phyloP scores from a whole-genome alignment of 2,113 vertebrate genomes.

The Beaufortia kweichowensis region DNA sequence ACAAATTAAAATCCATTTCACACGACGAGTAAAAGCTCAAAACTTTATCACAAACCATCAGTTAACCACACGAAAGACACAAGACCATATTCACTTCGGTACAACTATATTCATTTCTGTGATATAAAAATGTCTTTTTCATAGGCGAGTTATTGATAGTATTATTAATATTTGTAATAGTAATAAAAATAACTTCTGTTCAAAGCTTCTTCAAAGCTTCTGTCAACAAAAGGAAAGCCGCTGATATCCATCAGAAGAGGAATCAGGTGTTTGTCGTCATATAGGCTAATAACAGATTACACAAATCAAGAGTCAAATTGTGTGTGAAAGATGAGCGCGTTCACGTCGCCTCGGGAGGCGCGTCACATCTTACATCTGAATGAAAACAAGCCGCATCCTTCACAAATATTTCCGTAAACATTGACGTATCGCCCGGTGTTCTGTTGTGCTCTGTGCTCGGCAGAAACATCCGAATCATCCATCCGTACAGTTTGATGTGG shows the following conservation, averaged over 20 bases:
- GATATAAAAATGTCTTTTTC: too few species aligned
- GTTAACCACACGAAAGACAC: too few species aligned
- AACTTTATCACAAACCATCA: too few species aligned
- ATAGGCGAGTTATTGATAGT: too few species aligned
- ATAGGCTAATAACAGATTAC: conserved; percentile 55
- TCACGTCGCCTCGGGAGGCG: conserved; percentile 49
- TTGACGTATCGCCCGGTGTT: conserved; percentile 52
- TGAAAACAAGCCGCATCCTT: conserved; percentile 68
- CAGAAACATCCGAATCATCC: conserved; percentile 61
- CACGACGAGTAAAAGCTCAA: not conserved
- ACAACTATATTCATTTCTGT: too few species aligned
- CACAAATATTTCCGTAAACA: conserved; percentile 71
- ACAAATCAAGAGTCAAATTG: conserved; percentile 61
- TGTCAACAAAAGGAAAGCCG: not conserved
- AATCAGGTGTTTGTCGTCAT: conserved; percentile 19
- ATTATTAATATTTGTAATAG: too few species aligned
- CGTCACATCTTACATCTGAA: conserved; percentile 60
- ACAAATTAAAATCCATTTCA: not conserved
- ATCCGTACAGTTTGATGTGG: conserved; percentile 36
- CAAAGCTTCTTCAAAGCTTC: too few species aligned
- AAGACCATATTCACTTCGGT: too few species aligned
- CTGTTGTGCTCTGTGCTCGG: conserved; percentile 53
- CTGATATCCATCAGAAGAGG: not conserved
- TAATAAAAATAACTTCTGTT: too few species aligned
- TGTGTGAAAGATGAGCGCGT: conserved; percentile 56